phyloP scores from a whole-genome alignment of 2,797 vertebrate species.

The Sciaenops ocellatus region DNA sequence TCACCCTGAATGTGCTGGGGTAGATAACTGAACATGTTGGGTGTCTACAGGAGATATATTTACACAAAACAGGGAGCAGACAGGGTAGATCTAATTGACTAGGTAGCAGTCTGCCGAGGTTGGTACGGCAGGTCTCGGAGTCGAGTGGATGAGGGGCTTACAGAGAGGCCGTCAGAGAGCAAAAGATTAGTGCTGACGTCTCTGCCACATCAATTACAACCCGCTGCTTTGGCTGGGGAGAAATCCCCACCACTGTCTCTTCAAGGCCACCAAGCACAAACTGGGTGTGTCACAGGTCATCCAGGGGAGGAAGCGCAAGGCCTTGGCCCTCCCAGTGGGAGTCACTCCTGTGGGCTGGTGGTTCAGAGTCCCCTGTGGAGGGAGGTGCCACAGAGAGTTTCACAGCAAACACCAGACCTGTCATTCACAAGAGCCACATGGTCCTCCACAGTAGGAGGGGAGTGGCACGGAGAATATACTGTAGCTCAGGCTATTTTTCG shows the following conservation, averaged over 20 bases:
- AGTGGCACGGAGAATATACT: conserved; percentile 31
- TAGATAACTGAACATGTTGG: conserved; percentile 83
- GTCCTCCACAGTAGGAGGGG: conserved; percentile 68
- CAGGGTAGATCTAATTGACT: conserved; percentile 83
- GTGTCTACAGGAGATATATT: conserved; percentile 80
- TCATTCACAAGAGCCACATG: conserved; percentile 81
- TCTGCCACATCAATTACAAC: conserved; percentile 88
- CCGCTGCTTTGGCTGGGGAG: conserved; percentile 74
- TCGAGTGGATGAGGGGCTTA: conserved; percentile 76
- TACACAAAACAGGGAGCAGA: conserved; percentile 78
- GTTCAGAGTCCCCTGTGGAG: conserved; percentile 83
- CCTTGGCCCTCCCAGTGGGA: conserved; percentile 81
- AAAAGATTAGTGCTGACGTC: conserved; percentile 86
- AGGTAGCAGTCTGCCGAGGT: conserved; percentile 77
- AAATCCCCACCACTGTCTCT: conserved; percentile 83
- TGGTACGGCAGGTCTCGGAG: conserved; percentile 69
- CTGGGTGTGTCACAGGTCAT: conserved; percentile 84
- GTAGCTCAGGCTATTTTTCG: conserved; percentile 35
- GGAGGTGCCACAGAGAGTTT: conserved; percentile 86
- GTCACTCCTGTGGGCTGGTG: conserved; percentile 80
- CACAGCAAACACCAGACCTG: conserved; percentile 76
- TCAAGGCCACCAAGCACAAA: conserved; percentile 82
- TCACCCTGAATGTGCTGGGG: conserved; percentile 80
- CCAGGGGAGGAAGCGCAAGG: conserved; percentile 67
- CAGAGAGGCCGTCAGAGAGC: conserved; percentile 73